A percentile compares a stretch with the other conserved stretches of the same genome.
These are phyloP conservation scores for Drosophila kanapiae DNA, from an alignment of 1,140 invertebrate genomes.

Conservation along the genomic window DNA sequence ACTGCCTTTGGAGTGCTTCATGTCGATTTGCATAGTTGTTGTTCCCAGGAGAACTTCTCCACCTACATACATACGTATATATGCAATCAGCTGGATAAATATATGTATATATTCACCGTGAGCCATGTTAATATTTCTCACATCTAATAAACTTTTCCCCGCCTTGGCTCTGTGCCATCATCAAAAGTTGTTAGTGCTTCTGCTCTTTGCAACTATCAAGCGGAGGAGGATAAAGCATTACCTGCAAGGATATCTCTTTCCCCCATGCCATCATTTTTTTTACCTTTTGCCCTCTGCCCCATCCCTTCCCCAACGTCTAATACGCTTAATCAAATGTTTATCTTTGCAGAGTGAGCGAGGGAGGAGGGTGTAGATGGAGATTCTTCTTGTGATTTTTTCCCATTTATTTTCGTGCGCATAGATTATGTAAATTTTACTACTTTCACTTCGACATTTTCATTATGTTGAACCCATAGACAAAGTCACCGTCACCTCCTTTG, in stretches of 20 bases:
- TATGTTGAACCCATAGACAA: conserved; percentile 57
- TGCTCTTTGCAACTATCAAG: conserved; percentile 38
- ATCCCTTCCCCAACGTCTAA: conserved; percentile 41
- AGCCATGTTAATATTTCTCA: conserved; percentile 72
- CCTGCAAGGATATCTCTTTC: conserved; percentile 25
- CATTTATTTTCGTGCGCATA: conserved; percentile 82
- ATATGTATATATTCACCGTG: conserved; percentile 6
- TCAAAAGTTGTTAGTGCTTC: conserved; percentile 53
- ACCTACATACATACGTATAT: conserved; percentile 4
- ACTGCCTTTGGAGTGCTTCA: conserved; percentile 40
- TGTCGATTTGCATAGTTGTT: conserved; percentile 40
- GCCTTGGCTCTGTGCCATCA: conserved; percentile 44
- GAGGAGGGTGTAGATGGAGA: conserved; percentile 25
- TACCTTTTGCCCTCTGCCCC: conserved; percentile 6
- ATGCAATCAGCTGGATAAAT: conserved; percentile 3
- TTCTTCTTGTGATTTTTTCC: conserved; percentile 75
- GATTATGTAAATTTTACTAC: conserved; percentile 83
- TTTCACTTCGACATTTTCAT: conserved; percentile 84
- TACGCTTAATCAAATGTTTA: conserved; percentile 82
- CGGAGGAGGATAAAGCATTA: conserved; percentile 38
- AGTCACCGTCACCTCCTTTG: conserved; percentile 26
- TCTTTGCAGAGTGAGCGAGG: conserved; percentile 49
- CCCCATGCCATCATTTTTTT: conserved; percentile 13
- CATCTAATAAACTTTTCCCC: conserved; percentile 72
- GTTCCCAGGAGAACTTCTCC: conserved; percentile 30